Evolutionary conservation across 2,113 vertebrate species (phyloP), one percentile per base, ranked within the genome.

Genomic region (Aspiorhynchus laticeps): DNA sequence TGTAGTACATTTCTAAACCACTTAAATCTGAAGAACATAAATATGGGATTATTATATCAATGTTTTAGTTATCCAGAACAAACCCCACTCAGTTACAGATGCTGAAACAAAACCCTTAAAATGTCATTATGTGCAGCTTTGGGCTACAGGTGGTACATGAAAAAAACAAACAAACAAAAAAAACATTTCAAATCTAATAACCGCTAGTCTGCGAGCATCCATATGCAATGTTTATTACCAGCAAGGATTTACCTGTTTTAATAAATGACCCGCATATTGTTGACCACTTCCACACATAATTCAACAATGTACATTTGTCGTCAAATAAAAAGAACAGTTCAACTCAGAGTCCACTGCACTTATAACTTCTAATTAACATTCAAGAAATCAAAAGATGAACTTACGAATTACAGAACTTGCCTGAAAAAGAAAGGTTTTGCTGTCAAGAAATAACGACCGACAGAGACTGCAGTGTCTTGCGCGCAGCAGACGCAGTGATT

Each of bases 121-220:
- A 87, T 85, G 65, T 41, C 17, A 84, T 69, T 84, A 86, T 36
- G 31, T 80, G 65, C 83, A 63, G 69, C 28, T 26, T n/a, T 83
- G 31, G 56, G 76, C 43, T 48, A 77, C 80, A 79, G 51, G 56
- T 83, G 21, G 61, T 63, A 67, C 24, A 43, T 85, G 48, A 86
- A 19, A 61, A n/a, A 59, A 56, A 48, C 2, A 46, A 10, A 11
- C 12, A 7, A 43, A 83, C 83, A 63, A 53, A 53, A 81, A 53
- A 63, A 10, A 26, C 59, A 74, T 75, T 43, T 43, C 67, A 81
- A 71, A 81, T 53, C 12, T 8, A 73, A 38, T 73, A 38, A 53
- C 33, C 14, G 1, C 46, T 53, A 61, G 14, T 53, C 24, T 43
- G 69, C 56, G 6, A 56, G 65, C 31, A 71, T 36, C 17, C 31